Evolutionary conservation across 2,113 vertebrate species (phyloP).

Genomic region (Ginglymostoma cirratum): DNA sequence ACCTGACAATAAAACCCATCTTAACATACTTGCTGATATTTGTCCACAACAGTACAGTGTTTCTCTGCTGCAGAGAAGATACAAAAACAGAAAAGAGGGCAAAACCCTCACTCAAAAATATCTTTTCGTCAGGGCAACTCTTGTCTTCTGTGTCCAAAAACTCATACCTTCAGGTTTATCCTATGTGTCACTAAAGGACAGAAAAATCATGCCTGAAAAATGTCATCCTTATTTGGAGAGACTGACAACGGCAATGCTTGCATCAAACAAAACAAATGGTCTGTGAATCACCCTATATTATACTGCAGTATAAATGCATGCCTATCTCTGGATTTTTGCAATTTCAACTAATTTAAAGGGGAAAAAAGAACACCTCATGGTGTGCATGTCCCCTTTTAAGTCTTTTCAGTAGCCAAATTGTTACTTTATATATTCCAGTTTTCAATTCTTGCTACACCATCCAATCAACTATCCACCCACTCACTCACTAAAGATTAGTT

Average conservation of each 20-base stretch:
- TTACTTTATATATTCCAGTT: not conserved
- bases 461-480: conserved; percentile 31
- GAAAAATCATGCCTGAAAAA: not conserved
- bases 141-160: not conserved
- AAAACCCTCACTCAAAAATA: not conserved
- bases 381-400: not conserved
- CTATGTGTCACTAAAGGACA: not conserved
- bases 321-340: not conserved
- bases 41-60: not conserved
- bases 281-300: not conserved
- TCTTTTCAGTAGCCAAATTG: not conserved
- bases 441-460: conserved; percentile 17
- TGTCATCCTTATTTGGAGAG: not conserved
- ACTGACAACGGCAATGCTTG: not conserved
- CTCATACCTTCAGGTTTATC: not conserved
- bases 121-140: not conserved
- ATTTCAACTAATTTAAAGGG: not conserved
- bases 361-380: not conserved
- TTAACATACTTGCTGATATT: not conserved
- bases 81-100: not conserved
- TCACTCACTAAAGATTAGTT: not conserved
- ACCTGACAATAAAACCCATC: not conserved
- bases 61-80: not conserved
- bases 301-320: not conserved
- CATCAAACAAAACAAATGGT: not conserved